Conservation (phyloP, 2,113 vertebrate genomes). For the Lepus europaeus region DNA sequence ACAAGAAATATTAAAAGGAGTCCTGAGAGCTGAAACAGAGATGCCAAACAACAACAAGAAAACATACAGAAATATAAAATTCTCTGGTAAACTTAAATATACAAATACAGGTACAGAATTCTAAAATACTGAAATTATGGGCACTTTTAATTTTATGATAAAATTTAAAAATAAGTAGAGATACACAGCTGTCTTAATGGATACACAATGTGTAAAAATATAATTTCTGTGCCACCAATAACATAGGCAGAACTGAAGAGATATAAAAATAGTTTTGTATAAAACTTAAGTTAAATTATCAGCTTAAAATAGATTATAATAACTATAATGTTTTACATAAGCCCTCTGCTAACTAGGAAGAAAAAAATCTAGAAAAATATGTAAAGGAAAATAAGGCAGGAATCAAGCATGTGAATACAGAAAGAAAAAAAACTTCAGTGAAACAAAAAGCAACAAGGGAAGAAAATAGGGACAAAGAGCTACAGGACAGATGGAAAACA, state of each 20-base stretch:
- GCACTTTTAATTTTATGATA: background rate
- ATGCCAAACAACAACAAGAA: background rate
- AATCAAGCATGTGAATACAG: background rate
- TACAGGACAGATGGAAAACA: background rate
- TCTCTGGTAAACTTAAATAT: background rate
- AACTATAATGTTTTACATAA: background rate
- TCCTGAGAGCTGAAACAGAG: background rate
- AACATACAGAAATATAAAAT: background rate
- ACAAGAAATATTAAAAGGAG: background rate
- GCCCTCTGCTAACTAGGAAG: background rate
- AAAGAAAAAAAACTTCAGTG: background rate
- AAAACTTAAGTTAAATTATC: background rate
- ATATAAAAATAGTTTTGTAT: background rate
- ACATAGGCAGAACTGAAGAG: background rate
- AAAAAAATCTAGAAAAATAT: background rate
- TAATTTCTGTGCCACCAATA: constrained; percentile 8
- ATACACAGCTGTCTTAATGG: background rate
- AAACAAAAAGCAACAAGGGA: background rate
- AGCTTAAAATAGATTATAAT: background rate
- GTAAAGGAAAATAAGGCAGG: constrained; percentile 4
- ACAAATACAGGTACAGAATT: background rate
- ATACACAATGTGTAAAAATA: background rate
- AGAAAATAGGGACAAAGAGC: background rate
- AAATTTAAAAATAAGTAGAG: constrained; percentile 23
- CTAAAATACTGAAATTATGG: background rate